These are phyloP conservation scores for Amblyopsis hoosieri DNA, from an alignment of 2,797 vertebrate genomes.

Conservation along the genomic window DNA sequence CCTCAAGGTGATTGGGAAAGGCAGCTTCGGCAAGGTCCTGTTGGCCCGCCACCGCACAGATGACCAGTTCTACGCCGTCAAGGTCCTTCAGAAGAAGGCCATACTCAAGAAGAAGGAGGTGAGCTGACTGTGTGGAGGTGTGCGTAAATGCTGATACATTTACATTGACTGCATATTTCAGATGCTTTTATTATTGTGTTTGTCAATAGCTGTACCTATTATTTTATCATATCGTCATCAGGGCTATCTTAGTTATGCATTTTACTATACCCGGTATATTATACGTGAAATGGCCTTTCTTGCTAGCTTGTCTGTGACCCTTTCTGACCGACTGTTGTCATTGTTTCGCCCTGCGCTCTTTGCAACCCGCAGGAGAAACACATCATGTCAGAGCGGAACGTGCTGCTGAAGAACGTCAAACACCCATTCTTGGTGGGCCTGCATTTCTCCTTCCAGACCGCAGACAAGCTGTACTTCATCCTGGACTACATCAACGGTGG, in stretches of 20 bases:
- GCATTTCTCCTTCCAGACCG: conserved; percentile 97
- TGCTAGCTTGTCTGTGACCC: too few relatives aligned
- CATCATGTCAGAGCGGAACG: conserved; percentile 98
- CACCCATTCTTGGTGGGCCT: conserved; percentile 97
- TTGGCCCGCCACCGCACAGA: conserved; percentile 93
- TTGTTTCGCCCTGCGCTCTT: not conserved
- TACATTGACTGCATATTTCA: not conserved
- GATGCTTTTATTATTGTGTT: too few relatives aligned
- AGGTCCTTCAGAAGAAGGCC: conserved; percentile 98
- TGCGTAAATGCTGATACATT: not conserved
- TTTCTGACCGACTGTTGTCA: conserved; percentile 16
- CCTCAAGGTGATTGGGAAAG: conserved; percentile 97
- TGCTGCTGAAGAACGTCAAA: conserved; percentile 96
- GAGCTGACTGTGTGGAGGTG: conserved; percentile 12
- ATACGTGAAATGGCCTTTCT: not conserved
- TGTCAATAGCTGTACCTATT: too few relatives aligned
- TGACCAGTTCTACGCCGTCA: conserved; percentile 96
- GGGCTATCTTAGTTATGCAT: too few relatives aligned
- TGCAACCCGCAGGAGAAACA: conserved; percentile 89
- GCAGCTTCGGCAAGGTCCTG: conserved; percentile 97
- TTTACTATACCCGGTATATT: not conserved
- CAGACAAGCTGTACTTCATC: conserved; percentile 95
- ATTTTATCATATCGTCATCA: too few relatives aligned
- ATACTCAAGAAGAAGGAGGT: conserved; percentile 99
- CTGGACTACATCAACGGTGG: conserved; percentile 99